These are phyloP conservation scores for Drepanosiphum platanoidis DNA, from an alignment of 2,888 invertebrate genomes.

Conservation along the genomic window DNA sequence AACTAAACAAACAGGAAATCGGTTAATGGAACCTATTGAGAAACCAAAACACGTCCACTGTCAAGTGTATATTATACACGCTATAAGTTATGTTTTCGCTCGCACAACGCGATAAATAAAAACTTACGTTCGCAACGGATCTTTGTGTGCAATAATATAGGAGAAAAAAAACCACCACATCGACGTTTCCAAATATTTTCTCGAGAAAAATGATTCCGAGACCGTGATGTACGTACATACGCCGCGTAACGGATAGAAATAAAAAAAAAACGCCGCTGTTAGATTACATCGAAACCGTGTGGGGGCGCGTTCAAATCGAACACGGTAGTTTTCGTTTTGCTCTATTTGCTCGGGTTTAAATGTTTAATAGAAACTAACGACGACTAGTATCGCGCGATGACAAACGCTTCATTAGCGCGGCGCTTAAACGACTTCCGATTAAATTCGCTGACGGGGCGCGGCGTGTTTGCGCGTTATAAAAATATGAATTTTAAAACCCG, in stretches of 20 bases:
- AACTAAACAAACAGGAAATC: neutral
- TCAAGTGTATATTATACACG: neutral
- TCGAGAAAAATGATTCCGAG: neutral
- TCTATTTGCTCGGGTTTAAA: no score
- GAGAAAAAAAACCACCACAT: neutral
- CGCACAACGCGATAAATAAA: neutral
- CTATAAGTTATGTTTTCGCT: neutral
- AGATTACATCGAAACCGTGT: no score
- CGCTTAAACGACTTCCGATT: no score
- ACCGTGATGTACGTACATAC: neutral
- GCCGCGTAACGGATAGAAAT: neutral
- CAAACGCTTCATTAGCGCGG: no score
- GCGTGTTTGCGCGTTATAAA: no score
- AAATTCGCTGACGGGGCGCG: no score
- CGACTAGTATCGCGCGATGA: no score
- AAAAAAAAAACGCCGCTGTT: no score
- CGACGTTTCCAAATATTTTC: neutral
- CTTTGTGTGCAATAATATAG: neutral
- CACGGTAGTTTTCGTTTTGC: no score
- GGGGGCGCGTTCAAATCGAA: no score
- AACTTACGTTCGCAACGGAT: neutral
- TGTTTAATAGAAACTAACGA: no score
- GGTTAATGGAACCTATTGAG: neutral
- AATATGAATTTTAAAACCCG: no score
- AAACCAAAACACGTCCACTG: neutral